Conservation (phyloP, 2,888 invertebrate species). For the Peribatodes rhomboidaria region DNA sequence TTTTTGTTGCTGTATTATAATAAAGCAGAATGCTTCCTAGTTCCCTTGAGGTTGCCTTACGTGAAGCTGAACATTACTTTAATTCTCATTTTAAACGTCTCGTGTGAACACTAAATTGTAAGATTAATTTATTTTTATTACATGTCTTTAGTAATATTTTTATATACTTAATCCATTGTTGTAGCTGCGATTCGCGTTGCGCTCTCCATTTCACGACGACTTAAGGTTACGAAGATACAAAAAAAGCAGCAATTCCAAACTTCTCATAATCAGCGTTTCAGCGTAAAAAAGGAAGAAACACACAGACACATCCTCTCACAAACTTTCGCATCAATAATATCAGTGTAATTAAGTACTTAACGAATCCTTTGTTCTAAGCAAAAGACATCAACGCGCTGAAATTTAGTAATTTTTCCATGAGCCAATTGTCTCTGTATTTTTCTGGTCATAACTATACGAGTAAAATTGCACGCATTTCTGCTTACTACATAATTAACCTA, state of each 20-base stretch:
- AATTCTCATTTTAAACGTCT: conserved; percentile 38
- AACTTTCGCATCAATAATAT: background rate
- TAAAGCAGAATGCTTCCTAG: conserved; percentile 67
- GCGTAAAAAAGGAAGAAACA: too few relatives aligned
- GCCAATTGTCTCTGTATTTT: background rate
- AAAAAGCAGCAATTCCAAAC: too few relatives aligned
- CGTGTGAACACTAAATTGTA: background rate
- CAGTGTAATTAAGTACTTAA: background rate
- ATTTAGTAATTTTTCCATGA: background rate
- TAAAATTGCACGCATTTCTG: too few relatives aligned
- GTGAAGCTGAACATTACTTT: conserved; percentile 40
- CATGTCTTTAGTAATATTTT: background rate
- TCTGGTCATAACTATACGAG: too few relatives aligned
- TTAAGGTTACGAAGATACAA: too few relatives aligned
- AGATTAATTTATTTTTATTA: background rate
- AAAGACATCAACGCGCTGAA: conserved; percentile 35
- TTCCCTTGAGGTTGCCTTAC: conserved; percentile 66
- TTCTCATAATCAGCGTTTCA: too few relatives aligned
- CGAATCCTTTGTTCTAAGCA: conserved; percentile 18
- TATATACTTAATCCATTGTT: too few relatives aligned
- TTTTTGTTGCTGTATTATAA: conserved; percentile 60
- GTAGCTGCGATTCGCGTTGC: too few relatives aligned
- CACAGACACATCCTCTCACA: too few relatives aligned
- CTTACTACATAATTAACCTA: background rate
- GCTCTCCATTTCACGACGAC: too few relatives aligned